Evolutionary conservation across 1,140 invertebrate species (phyloP).

Genomic region (Danaus plexippus): DNA sequence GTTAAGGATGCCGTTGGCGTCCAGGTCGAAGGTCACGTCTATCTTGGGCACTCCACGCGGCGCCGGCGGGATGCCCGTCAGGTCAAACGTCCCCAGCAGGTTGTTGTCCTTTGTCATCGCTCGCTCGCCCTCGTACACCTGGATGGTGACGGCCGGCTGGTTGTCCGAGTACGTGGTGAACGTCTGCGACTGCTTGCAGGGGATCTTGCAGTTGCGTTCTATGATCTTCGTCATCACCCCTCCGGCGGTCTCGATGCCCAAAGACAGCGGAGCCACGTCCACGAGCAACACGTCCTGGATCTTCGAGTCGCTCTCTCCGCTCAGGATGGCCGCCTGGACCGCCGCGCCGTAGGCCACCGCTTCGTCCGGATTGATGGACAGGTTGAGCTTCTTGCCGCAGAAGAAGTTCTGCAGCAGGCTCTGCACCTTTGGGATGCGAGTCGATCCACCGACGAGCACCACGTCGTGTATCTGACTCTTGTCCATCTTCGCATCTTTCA

Average conservation of each 20-base stretch:
- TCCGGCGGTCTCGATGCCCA: slow-evolving; percentile 71
- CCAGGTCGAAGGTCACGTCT: slow-evolving; percentile 75
- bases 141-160: slow-evolving; percentile 49
- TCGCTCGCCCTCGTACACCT: too few relatives aligned
- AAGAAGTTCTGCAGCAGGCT: slow-evolving; percentile 56
- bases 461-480: slow-evolving; percentile 77
- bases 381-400: slow-evolving; percentile 50
- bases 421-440: slow-evolving; percentile 71
- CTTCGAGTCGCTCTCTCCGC: slow-evolving; percentile 48
- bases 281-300: too few relatives aligned
- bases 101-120: slow-evolving; percentile 74
- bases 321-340: slow-evolving; percentile 51
- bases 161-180: slow-evolving; percentile 78
- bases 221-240: slow-evolving; percentile 37
- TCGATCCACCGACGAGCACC: slow-evolving; percentile 79
- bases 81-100: slow-evolving; percentile 79
- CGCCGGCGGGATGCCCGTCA: slow-evolving; percentile 84
- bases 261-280: too few relatives aligned
- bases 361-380: slow-evolving; percentile 64
- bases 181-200: slow-evolving; percentile 73
- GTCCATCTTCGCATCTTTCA: slow-evolving; percentile 77
- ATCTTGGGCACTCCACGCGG: slow-evolving; percentile 84
- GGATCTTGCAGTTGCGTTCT: slow-evolving; percentile 71
- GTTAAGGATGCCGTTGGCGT: slow-evolving; percentile 78
- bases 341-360: slow-evolving; percentile 61